phyloP scores from a whole-genome alignment of 2,888 invertebrate species.

The Erannis defoliaria region DNA sequence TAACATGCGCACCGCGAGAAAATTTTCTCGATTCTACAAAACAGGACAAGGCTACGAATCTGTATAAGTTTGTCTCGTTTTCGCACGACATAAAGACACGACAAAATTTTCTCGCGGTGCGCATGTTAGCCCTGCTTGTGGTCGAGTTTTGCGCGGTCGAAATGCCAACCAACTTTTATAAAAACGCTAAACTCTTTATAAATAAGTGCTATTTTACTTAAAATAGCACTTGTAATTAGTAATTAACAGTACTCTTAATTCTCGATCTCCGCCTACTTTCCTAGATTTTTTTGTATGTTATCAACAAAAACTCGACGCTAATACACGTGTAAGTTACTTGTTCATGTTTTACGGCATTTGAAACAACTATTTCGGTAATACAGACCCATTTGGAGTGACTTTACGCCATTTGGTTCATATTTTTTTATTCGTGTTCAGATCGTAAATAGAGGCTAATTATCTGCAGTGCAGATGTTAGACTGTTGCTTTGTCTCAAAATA shows the following conservation, averaged over 20 bases:
- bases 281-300: background rate
- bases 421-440: conserved; percentile 10
- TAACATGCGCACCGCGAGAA: no score
- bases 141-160: no score
- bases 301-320: background rate
- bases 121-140: no score
- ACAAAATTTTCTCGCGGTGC: no score
- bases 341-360: conserved; percentile 20
- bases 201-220: no score
- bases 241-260: background rate
- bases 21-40: no score
- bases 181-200: no score
- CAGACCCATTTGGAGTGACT: conserved; percentile 23
- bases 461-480: conserved; percentile 25
- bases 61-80: no score
- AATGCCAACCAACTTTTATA: no score
- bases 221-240: no score
- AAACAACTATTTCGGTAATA: conserved; percentile 31
- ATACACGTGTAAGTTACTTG: conserved; percentile 4
- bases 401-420: conserved; percentile 14
- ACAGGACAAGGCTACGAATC: no score
- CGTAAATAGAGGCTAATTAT: conserved; percentile 23
- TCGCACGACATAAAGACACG: no score
- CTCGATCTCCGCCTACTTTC: background rate
- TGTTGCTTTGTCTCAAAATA: conserved; percentile 8